Evolutionary conservation across 2,888 invertebrate species (phyloP).

Genomic region (Hyppa rectilinea): DNA sequence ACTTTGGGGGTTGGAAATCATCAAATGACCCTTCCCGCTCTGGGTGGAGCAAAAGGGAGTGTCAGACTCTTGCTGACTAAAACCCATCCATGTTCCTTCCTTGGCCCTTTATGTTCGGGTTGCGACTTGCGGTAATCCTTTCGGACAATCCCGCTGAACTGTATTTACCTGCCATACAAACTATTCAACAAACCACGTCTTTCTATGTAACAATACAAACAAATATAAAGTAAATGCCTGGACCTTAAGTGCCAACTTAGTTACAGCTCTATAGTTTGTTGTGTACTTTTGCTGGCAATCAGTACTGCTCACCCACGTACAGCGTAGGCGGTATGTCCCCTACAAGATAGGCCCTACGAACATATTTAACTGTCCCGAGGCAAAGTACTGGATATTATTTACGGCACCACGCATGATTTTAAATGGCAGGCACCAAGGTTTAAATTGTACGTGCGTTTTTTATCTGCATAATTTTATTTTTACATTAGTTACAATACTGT

Average conservation of each 20-base stretch:
- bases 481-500: background rate
- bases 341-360: constrained; percentile 44
- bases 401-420: constrained; percentile 37
- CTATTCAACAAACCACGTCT: constrained; percentile 10
- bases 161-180: background rate
- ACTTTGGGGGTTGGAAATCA: too few species aligned
- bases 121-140: too few species aligned
- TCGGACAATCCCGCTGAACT: too few species aligned
- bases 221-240: constrained; percentile 19
- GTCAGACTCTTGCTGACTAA: too few species aligned
- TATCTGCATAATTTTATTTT: constrained; percentile 5
- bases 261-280: constrained; percentile 20
- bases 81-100: too few species aligned
- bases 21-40: too few species aligned
- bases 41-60: too few species aligned
- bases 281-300: constrained; percentile 49
- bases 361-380: constrained; percentile 52
- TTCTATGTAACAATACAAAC: background rate
- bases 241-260: constrained; percentile 26
- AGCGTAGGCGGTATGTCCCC: constrained; percentile 52
- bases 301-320: constrained; percentile 58
- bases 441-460: constrained; percentile 2
- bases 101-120: too few species aligned
- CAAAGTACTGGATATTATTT: constrained; percentile 51
- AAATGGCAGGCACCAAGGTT: constrained; percentile 22